phyloP scores from a whole-genome alignment of 2,797 vertebrate species.

The Loriculus beryllinus region DNA sequence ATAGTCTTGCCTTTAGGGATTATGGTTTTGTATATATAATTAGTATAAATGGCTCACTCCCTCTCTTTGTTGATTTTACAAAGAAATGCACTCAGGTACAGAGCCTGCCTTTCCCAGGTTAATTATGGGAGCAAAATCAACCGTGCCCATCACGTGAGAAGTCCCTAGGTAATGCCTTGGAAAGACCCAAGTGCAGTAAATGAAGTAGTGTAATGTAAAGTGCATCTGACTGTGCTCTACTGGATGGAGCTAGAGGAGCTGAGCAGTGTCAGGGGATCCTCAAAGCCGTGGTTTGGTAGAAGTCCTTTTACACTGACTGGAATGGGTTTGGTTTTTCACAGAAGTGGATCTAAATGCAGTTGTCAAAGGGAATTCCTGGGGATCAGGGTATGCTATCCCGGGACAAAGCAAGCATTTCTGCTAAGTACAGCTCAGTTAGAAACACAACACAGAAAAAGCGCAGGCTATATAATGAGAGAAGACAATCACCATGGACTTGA shows the following conservation, averaged over 20 bases:
- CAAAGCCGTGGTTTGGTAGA: neutral
- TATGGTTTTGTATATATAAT: slow-evolving; percentile 13
- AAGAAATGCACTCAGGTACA: slow-evolving; percentile 39
- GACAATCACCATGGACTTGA: slow-evolving; percentile 17
- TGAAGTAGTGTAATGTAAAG: neutral
- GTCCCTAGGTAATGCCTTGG: neutral
- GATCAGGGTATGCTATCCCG: neutral
- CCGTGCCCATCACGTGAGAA: neutral
- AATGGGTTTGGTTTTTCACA: neutral
- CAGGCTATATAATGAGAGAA: neutral
- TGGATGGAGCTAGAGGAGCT: slow-evolving; percentile 5
- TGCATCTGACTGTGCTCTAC: neutral
- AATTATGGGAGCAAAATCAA: slow-evolving; percentile 27
- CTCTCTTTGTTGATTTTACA: slow-evolving; percentile 41
- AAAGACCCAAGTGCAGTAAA: neutral
- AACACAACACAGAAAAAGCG: neutral
- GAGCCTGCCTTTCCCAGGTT: slow-evolving; percentile 27
- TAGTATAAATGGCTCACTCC: neutral
- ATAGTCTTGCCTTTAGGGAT: slow-evolving; percentile 11
- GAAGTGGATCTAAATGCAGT: neutral
- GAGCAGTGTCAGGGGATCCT: neutral
- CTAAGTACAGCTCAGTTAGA: neutral
- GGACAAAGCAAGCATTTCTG: neutral
- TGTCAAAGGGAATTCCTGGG: neutral
- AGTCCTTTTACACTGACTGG: neutral